Percentiles rank a stretch among this genome's conserved stretches.
Evolutionary conservation across 2,888 invertebrate genomes (phyloP).

Genomic region (Rhaphigaster nebulosa): DNA sequence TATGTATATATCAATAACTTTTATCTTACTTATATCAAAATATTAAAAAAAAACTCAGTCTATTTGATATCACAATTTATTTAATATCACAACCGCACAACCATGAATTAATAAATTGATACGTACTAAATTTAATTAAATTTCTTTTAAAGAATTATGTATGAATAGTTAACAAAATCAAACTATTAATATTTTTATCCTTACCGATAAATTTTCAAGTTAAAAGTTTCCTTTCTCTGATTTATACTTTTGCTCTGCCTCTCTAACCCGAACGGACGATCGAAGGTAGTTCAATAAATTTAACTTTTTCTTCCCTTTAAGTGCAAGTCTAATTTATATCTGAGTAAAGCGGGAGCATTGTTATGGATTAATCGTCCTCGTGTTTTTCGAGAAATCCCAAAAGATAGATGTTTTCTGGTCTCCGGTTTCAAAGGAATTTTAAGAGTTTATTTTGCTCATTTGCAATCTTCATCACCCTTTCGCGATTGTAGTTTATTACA

Average conservation of each 20-base stretch:
- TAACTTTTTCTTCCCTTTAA: background rate
- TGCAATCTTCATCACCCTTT: background rate
- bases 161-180: background rate
- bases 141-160: no score
- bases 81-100: no score
- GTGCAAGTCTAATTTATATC: constrained; percentile 14
- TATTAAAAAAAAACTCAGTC: no score
- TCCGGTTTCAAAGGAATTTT: background rate
- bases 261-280: background rate
- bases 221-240: background rate
- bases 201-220: background rate
- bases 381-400: background rate
- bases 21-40: no score
- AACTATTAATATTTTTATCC: background rate
- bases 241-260: background rate
- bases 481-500: no score
- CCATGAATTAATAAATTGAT: no score
- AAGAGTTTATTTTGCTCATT: background rate
- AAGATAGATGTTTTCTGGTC: background rate
- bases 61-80: no score
- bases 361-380: background rate
- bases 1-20: no score
- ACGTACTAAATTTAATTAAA: no score
- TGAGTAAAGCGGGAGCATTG: background rate
- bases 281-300: constrained; percentile 14